Evolutionary conservation across 2,113 vertebrate species (phyloP), one percentile per base, ranked within the genome.

Genomic region (Sisor rabdophorus): DNA sequence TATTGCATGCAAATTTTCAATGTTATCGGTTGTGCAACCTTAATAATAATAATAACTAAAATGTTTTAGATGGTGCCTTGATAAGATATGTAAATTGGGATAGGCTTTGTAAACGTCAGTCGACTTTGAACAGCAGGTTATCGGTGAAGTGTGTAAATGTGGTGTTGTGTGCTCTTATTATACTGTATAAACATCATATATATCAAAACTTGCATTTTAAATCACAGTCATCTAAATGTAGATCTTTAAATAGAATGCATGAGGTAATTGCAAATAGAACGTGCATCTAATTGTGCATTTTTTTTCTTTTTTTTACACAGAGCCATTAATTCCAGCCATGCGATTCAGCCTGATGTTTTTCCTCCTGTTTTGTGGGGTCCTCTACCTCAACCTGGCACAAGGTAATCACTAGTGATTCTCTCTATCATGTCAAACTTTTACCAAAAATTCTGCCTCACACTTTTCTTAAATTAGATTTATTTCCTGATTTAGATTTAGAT

Each of bases 341-440:
- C 61, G 65, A 54, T 83, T 89, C 82, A 82, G 58, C 40, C 7
- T 73, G 1, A 24, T 89, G 11, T 76, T 88, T 73, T 64, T 83
- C 70, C 15, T 88, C 53, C 20, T 89, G 56, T 2, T 87, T 32
- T 24, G 88, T 9, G 72, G 84, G 2, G 78, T 74, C 11, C 0
- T 91, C 68, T 86, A 59, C 72, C 50, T 91, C 15, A 79, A 84
- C 28, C 0, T 86, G 48, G 82, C 87, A 70, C 91, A 92, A 87
- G 87, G 91, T 92, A 84, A 80, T 54, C 20, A 2, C 12, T 2
- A 52, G 15, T 24, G 3, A 8, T 12, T 9, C 7, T 53, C 5
- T 47, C 9, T 12, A 13, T 24, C 3, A 56, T 0, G 1, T 24
- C 2, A 36, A 40, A 19, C 20, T 2, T 64, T 75, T 40, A 32